phyloP scores from a whole-genome alignment of 2,888 invertebrate species.

The Stomorhina lunata region DNA sequence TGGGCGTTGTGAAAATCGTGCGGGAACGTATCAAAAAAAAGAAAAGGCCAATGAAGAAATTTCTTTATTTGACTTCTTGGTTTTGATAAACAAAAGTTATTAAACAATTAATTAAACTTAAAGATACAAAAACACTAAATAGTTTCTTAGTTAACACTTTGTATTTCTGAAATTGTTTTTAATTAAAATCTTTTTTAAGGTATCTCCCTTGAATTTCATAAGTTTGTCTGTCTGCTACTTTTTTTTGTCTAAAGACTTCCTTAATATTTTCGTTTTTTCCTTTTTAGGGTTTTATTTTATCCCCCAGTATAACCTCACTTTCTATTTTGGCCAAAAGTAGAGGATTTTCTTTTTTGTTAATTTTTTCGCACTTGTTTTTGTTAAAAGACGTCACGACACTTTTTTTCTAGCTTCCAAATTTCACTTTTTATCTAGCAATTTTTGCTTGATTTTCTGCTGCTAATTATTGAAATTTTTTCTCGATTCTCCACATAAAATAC shows the following conservation, averaged over 20 bases:
- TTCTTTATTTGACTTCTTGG: constrained; percentile 24
- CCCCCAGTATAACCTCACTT: constrained; percentile 57
- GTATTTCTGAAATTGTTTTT: neutral
- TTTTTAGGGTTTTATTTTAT: neutral
- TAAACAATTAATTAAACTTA: neutral
- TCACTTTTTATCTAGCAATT: neutral
- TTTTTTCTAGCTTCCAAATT: neutral
- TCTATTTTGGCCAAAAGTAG: neutral
- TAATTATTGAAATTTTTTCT: constrained; percentile 22
- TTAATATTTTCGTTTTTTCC: constrained; percentile 16
- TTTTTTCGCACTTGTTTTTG: constrained; percentile 24
- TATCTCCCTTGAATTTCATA: constrained; percentile 32
- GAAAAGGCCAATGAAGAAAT: constrained; percentile 13
- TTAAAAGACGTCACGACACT: neutral
- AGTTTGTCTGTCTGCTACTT: constrained; percentile 32
- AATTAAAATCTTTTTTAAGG: neutral
- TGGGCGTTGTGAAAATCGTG: constrained; percentile 65
- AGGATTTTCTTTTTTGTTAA: too few species aligned
- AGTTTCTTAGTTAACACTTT: too few species aligned
- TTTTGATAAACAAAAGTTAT: too few species aligned
- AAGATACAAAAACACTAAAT: neutral
- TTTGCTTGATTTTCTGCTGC: neutral
- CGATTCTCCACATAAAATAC: neutral
- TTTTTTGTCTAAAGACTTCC: constrained; percentile 7
- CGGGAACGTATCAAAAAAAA: constrained; percentile 26